Base-by-base conservation (phyloP, 2,113 vertebrate species). In the Herpetotheres cachinnans region DNA sequence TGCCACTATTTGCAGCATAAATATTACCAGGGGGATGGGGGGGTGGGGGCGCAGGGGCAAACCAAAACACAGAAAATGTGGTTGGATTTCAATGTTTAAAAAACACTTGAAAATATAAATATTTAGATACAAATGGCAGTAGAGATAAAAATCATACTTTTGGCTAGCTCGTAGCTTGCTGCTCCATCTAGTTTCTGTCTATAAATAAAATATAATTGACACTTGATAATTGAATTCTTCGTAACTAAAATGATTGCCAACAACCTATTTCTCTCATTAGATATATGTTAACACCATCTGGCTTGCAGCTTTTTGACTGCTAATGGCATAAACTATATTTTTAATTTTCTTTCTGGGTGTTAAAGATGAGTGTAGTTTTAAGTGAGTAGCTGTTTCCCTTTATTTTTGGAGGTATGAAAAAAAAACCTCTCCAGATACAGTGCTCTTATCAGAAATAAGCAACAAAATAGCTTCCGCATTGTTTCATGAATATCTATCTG, bases 121-220 rank as follows among this genome's bases (percentile, higher is more conserved):
- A 20, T 5, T 66, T 62, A 62, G 8, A 40, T 47, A 50, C 29
- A 76, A 71, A 67, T 38, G 5, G 9, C 22, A 61, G 3, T 32
- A 79, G 29, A 84, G 16, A 38, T 7, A 1, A 71, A 91, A 91
- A 54, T 32, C 3, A 13, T 38, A 55, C 22, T 76, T 95, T 44
- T 59, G 63, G 4, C 11, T 71, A 72, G 14, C 4, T 72, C 63
- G 10, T 26, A 76, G 9, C 21, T 63, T 88, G 25, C 54, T 3
- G 0, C 62, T 49, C 8, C 66, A 25, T 58, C 34, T 61, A 52
- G 14, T 34, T 50, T 7, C 4, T 82, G 22, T 38, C 9, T 83
- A 77, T 50, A 86, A 82, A 90, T 71, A 82, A 78, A 90, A 76
- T n/a, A n/a, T 63, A 73, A 89, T 38, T 82, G 56, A 52, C 66